A percentile compares a stretch with the other conserved stretches of the same genome.
These are phyloP conservation scores for Trichonephila clavata DNA, from an alignment of 1,140 invertebrate genomes.

Conservation along the genomic window DNA sequence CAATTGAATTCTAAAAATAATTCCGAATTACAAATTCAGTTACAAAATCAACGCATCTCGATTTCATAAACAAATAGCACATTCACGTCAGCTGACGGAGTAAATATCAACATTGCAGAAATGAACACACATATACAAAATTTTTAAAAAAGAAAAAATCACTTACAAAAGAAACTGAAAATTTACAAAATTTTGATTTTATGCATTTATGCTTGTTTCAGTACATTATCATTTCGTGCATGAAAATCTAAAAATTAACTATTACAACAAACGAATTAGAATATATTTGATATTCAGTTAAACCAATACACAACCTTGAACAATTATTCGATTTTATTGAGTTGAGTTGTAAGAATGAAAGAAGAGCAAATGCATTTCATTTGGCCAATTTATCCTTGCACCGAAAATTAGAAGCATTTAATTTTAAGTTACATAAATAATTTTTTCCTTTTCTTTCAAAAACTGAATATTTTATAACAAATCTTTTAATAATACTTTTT, in stretches of 20 bases:
- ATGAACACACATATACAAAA: not conserved
- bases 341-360: slow-evolving; percentile 27
- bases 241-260: not conserved
- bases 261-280: not conserved
- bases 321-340: not conserved
- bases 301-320: slow-evolving; percentile 43
- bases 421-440: not conserved
- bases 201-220: not conserved
- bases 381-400: not conserved
- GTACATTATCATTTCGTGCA: not conserved
- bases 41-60: not conserved
- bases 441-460: not conserved
- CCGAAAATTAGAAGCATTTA: not conserved
- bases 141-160: not conserved
- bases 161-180: not conserved
- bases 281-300: not conserved
- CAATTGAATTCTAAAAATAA: too few species aligned
- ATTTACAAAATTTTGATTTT: not conserved
- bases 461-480: not conserved
- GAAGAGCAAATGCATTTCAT: slow-evolving; percentile 22
- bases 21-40: not conserved
- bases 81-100: slow-evolving; percentile 23
- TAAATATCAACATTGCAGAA: slow-evolving; percentile 24
- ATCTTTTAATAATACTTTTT: not conserved
- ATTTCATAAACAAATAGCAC: slow-evolving; percentile 28